These are phyloP conservation scores for Sula dactylatra DNA, from an alignment of 2,113 vertebrate species.

Conservation along the genomic window DNA sequence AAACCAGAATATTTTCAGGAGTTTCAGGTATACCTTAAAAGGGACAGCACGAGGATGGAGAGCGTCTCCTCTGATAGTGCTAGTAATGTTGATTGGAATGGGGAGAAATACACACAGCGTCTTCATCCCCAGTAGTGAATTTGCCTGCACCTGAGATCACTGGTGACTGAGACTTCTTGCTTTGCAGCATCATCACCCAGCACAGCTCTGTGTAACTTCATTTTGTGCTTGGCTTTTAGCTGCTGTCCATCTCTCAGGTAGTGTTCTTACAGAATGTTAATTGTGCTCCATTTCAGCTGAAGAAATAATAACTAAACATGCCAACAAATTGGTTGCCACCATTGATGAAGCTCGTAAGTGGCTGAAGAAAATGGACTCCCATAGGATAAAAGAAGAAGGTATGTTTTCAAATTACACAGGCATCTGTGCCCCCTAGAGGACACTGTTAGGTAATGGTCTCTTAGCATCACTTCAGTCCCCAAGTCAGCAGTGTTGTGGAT, in stretches of 20 bases:
- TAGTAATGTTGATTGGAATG: neutral
- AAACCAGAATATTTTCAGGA: neutral
- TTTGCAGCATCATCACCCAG: neutral
- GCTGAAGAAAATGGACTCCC: slow-evolving; percentile 67
- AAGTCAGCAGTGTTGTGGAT: neutral
- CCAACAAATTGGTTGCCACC: slow-evolving; percentile 15
- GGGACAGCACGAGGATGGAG: neutral
- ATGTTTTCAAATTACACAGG: neutral
- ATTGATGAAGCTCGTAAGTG: slow-evolving; percentile 51
- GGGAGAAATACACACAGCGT: neutral
- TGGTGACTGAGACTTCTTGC: neutral
- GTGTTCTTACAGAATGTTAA: neutral
- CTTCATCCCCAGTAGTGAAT: neutral
- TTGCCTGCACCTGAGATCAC: neutral
- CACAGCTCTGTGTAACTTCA: neutral
- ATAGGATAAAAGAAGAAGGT: slow-evolving; percentile 66
- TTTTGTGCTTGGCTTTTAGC: neutral
- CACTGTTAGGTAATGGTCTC: neutral
- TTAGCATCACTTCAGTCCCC: neutral
- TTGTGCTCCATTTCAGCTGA: slow-evolving; percentile 65
- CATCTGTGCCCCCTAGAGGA: neutral
- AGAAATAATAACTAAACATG: slow-evolving; percentile 45
- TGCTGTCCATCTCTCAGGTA: neutral
- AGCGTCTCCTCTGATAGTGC: neutral
- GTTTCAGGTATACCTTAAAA: neutral